These are phyloP conservation scores for Spialia ferax DNA, from an alignment of 2,888 invertebrate genomes.

Conservation along the genomic window DNA sequence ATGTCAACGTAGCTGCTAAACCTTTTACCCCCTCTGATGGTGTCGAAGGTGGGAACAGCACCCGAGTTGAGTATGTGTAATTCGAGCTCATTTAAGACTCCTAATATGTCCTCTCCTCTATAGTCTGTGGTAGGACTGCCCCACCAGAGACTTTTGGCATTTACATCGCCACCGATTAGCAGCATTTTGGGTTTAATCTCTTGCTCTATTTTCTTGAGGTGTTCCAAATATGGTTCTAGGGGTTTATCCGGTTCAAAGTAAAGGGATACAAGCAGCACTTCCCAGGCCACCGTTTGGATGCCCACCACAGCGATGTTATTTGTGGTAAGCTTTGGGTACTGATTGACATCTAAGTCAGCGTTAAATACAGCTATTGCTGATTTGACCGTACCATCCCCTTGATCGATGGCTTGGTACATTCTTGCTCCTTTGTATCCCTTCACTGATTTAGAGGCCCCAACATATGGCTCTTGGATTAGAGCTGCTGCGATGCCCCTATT, in stretches of 20 bases:
- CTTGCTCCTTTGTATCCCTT: conserved; percentile 10
- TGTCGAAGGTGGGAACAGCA: not conserved
- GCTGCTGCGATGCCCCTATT: not conserved
- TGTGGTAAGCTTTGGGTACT: conserved; percentile 14
- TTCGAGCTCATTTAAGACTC: not conserved
- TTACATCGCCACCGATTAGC: too few relatives aligned
- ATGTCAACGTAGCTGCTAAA: too few relatives aligned
- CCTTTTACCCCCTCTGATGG: too few relatives aligned
- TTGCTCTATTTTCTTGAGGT: not conserved
- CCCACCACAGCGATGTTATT: too few relatives aligned
- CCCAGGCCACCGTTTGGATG: too few relatives aligned
- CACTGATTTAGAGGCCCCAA: not conserved
- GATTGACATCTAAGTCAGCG: conserved; percentile 4
- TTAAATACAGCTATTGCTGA: conserved; percentile 27
- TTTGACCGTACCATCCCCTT: conserved; percentile 18
- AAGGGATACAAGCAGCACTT: not conserved
- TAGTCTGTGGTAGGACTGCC: not conserved
- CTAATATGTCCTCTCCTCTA: not conserved
- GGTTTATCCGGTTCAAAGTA: not conserved
- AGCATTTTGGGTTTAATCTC: not conserved
- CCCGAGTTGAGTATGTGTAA: not conserved
- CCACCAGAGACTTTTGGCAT: too few relatives aligned
- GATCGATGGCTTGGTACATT: conserved; percentile 17
- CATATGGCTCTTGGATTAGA: conserved; percentile 22
- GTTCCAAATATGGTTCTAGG: not conserved